Conservation (phyloP, 2,797 vertebrate genomes). For the Poeciliopsis gracilis region DNA sequence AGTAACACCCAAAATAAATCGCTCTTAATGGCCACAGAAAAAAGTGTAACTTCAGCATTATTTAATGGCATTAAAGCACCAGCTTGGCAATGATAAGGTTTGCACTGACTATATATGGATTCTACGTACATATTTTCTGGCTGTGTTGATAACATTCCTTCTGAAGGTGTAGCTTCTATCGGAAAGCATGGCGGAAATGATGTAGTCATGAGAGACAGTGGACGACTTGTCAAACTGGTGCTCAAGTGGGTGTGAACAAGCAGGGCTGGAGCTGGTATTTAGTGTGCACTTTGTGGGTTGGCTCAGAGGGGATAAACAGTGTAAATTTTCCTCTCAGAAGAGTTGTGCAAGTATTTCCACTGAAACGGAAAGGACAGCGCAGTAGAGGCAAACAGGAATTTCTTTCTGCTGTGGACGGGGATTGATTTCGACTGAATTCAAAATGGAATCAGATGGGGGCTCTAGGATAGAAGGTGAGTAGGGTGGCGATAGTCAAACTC, state of each 20-base stretch:
- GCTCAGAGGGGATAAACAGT: constrained; percentile 12
- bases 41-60: neutral
- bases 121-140: neutral
- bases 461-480: constrained; percentile 62
- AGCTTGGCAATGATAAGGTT: neutral
- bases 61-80: neutral
- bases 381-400: neutral
- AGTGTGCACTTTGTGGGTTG: constrained; percentile 24
- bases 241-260: constrained; percentile 71
- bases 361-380: neutral
- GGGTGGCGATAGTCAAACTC: neutral
- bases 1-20: constrained; percentile 41
- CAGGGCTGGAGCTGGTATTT: constrained; percentile 19
- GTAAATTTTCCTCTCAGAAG: constrained; percentile 7
- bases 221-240: constrained; percentile 75
- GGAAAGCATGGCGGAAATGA: constrained; percentile 6
- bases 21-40: neutral
- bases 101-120: neutral
- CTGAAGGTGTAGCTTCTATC: constrained; percentile 23
- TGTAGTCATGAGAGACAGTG: constrained; percentile 24
- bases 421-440: constrained; percentile 24
- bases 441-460: constrained; percentile 64
- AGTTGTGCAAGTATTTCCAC: constrained; percentile 1
- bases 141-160: constrained; percentile 29
- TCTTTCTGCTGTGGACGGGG: neutral